Evolutionary conservation across 2,797 vertebrate genomes (phyloP).

Genomic region (Tangara arthus): DNA sequence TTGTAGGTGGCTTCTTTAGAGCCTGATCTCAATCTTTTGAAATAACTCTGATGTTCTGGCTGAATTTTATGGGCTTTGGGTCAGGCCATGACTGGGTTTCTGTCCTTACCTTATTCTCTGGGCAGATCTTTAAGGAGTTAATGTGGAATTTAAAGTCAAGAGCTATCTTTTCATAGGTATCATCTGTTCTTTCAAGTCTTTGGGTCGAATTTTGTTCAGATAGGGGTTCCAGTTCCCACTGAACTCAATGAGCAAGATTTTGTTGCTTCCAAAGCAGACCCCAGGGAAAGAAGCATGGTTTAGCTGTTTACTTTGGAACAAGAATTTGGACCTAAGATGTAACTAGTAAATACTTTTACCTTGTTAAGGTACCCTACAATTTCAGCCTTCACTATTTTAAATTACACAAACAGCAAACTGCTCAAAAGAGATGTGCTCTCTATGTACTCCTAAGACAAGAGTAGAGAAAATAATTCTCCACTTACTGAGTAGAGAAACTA

Average conservation of each 20-base stretch:
- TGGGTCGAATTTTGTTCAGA: background rate
- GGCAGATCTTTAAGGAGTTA: background rate
- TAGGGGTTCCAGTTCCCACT: background rate
- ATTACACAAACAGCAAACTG: background rate
- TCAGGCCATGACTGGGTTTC: background rate
- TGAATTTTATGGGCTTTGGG: background rate
- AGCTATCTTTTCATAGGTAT: background rate
- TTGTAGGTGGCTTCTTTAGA: background rate
- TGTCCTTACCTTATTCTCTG: background rate
- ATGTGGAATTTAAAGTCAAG: background rate
- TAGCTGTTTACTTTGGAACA: background rate
- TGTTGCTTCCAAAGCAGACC: background rate
- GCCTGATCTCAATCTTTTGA: background rate
- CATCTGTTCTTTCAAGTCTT: background rate
- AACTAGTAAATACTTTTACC: background rate
- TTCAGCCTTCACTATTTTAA: background rate
- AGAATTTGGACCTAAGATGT: background rate
- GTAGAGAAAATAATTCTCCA: background rate
- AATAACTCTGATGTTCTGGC: background rate
- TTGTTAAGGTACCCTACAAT: background rate
- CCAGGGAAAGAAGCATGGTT: background rate
- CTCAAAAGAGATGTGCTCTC: background rate
- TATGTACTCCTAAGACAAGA: fast-evolving
- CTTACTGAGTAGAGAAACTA: background rate
- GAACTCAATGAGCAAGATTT: background rate